Conservation (phyloP, 2,113 vertebrate genomes). For the Aspidoscelis tigris region DNA sequence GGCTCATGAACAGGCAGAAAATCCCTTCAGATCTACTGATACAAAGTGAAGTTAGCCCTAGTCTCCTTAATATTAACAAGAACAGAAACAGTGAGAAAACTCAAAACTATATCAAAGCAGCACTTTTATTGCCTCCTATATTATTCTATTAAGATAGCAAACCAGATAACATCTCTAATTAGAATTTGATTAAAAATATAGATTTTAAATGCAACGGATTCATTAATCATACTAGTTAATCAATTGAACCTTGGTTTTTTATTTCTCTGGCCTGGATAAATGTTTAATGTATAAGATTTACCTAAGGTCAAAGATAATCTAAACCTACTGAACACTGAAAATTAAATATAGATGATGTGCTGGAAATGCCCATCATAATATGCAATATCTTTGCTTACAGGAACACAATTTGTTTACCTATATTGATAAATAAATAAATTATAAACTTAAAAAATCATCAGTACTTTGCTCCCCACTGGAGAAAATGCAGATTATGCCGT, state of each 20-base stretch:
- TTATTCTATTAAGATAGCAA: neutral
- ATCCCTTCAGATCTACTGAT: no score
- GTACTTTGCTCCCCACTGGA: neutral
- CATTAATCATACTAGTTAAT: constrained; percentile 4
- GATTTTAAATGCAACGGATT: neutral
- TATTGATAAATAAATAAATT: constrained; percentile 6
- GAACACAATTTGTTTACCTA: constrained; percentile 10
- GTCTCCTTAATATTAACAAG: neutral
- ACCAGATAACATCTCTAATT: constrained; percentile 2
- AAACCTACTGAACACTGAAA: neutral
- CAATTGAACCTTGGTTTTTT: neutral
- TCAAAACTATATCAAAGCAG: neutral
- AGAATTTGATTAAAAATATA: constrained; percentile 24
- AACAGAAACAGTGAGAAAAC: neutral
- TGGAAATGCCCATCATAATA: neutral
- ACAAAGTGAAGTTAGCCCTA: no score
- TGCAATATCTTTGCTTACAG: neutral
- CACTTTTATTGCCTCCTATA: neutral
- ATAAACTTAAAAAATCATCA: neutral
- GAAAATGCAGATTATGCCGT: neutral
- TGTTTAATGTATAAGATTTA: neutral
- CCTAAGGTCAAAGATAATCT: neutral
- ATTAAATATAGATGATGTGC: constrained; percentile 25
- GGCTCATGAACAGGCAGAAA: no score
- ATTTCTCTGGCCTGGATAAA: neutral